These are phyloP conservation scores for Chlamydotis undulata DNA, from an alignment of 2,113 vertebrate genomes.

Conservation along the genomic window DNA sequence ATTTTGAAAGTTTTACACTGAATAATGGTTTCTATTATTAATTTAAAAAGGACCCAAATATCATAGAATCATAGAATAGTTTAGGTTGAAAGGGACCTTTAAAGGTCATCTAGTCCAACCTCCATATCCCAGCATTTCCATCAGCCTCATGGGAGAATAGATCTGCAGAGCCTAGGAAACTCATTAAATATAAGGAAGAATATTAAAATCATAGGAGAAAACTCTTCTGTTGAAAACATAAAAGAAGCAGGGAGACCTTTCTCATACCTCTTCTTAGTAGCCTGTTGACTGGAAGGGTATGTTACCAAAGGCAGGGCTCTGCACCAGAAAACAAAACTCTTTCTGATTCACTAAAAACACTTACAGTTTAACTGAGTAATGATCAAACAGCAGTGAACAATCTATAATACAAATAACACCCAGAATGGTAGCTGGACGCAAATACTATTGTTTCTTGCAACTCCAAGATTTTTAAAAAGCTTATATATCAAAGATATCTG, in stretches of 20 bases:
- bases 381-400: not conserved
- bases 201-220: not conserved
- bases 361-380: not conserved
- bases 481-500: not conserved
- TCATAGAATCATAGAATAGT: too few relatives aligned
- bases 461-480: not conserved
- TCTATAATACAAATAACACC: not conserved
- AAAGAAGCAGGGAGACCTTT: not conserved
- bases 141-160: not conserved
- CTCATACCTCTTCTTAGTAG: not conserved
- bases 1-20: not conserved
- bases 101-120: too few relatives aligned
- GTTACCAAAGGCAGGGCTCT: not conserved
- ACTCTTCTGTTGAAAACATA: not conserved
- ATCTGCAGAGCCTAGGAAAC: not conserved
- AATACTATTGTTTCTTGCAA: not conserved
- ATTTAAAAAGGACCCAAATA: not conserved
- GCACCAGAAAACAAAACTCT: not conserved
- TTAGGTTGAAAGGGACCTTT: too few relatives aligned
- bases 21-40: not conserved
- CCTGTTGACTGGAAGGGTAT: not conserved
- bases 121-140: not conserved
- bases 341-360: not conserved
- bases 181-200: not conserved
- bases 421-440: not conserved